Evolutionary conservation across 1,140 invertebrate species (phyloP).

Genomic region (Brachionus sp.): DNA sequence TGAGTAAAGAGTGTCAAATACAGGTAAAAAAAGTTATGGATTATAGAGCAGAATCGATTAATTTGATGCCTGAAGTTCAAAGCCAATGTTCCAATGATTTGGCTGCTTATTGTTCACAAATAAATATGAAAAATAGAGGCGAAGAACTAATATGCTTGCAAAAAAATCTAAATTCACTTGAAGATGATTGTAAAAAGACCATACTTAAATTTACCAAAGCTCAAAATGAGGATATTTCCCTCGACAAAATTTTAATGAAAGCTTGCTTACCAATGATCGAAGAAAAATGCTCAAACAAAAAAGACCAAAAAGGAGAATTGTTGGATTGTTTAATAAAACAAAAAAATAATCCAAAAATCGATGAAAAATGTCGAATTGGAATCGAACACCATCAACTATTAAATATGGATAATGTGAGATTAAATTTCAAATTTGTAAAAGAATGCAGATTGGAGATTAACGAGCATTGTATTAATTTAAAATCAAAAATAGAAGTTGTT

Average conservation of each 20-base stretch:
- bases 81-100: slow-evolving; percentile 81
- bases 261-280: slow-evolving; percentile 78
- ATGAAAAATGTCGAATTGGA: slow-evolving; percentile 78
- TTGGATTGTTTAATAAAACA: slow-evolving; percentile 88
- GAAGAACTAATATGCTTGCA: slow-evolving; percentile 81
- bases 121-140: not conserved
- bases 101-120: slow-evolving; percentile 72
- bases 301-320: slow-evolving; percentile 69
- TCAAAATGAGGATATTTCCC: slow-evolving; percentile 76
- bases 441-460: slow-evolving; percentile 18
- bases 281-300: slow-evolving; percentile 70
- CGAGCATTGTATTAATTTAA: slow-evolving; percentile 7
- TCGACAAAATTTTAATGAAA: slow-evolving; percentile 76
- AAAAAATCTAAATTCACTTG: slow-evolving; percentile 73
- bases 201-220: slow-evolving; percentile 84
- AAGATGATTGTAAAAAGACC: slow-evolving; percentile 67
- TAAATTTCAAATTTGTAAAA: slow-evolving; percentile 21
- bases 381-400: slow-evolving; percentile 77
- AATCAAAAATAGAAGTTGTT: slow-evolving; percentile 41
- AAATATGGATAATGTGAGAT: slow-evolving; percentile 40
- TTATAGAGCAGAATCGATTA: slow-evolving; percentile 81
- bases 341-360: slow-evolving; percentile 75
- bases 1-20: slow-evolving; percentile 62
- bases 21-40: slow-evolving; percentile 86
- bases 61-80: slow-evolving; percentile 89